Evolutionary conservation across 2,888 invertebrate genomes (phyloP).

Genomic region (Heliconius ismenius): DNA sequence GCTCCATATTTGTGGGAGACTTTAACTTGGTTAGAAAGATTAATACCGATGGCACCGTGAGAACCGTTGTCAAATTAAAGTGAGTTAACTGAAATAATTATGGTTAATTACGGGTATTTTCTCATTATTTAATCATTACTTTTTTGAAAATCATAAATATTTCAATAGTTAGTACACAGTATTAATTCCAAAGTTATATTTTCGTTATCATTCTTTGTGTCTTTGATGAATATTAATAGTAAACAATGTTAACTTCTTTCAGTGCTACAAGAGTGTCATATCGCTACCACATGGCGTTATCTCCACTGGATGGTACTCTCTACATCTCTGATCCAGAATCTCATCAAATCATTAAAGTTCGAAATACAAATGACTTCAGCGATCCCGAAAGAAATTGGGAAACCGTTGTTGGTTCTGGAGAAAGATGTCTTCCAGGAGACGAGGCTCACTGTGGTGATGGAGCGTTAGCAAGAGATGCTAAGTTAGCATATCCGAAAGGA

Average conservation of each 20-base stretch:
- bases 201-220: neutral
- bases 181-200: neutral
- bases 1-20: constrained; percentile 96
- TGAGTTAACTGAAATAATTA: constrained; percentile 71
- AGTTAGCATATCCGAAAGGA: constrained; percentile 97
- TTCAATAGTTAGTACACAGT: neutral
- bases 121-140: neutral
- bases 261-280: constrained; percentile 97
- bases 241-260: constrained; percentile 49
- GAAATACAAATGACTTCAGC: constrained; percentile 89
- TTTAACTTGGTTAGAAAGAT: constrained; percentile 96
- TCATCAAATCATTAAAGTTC: constrained; percentile 94
- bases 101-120: neutral
- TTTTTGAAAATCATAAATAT: neutral
- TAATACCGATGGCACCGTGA: constrained; percentile 90
- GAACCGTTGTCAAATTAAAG: constrained; percentile 91
- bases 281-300: constrained; percentile 97
- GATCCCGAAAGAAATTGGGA: constrained; percentile 97
- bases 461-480: constrained; percentile 94
- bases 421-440: constrained; percentile 95
- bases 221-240: neutral
- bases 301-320: constrained; percentile 95
- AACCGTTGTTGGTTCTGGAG: constrained; percentile 96
- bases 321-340: constrained; percentile 98
- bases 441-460: constrained; percentile 98